A percentile compares a stretch with the other conserved stretches of the same genome.
phyloP scores from a whole-genome alignment of 2,888 invertebrate species.

The Cerceris rybyensis region DNA sequence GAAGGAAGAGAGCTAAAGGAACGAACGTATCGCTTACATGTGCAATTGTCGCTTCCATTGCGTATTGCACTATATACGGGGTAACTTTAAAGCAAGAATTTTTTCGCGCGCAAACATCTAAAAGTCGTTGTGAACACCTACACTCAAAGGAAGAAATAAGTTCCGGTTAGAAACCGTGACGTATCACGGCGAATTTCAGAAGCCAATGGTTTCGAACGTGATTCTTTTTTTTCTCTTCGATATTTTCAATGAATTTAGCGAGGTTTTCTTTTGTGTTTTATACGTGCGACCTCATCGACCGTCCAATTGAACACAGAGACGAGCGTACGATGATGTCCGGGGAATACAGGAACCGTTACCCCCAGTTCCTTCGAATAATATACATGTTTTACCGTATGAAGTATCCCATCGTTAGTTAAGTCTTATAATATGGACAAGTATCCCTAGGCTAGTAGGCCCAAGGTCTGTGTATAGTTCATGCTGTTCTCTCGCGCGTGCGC shows the following conservation, averaged over 20 bases:
- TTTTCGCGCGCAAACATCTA: conserved; percentile 1
- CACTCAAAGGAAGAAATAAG: conserved; percentile 26
- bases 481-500: conserved; percentile 60
- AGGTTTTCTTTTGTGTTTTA: conserved; percentile 21
- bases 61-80: conserved; percentile 51
- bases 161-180: not conserved
- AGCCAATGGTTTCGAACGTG: conserved; percentile 25
- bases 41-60: conserved; percentile 24
- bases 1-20: conserved; percentile 37
- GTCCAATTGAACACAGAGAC: conserved; percentile 72
- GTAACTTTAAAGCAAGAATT: conserved; percentile 22
- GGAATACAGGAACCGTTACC: conserved; percentile 78
- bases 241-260: conserved; percentile 29
- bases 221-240: not conserved
- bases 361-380: conserved; percentile 78
- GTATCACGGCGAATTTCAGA: conserved; percentile 11
- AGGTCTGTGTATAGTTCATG: conserved; percentile 73
- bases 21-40: conserved; percentile 18
- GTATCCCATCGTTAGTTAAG: conserved; percentile 80
- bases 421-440: conserved; percentile 82
- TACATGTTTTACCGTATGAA: conserved; percentile 78
- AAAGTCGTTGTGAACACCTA: not conserved
- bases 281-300: conserved; percentile 62
- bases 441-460: conserved; percentile 78
- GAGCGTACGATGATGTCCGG: conserved; percentile 74